Conservation (phyloP, 53 echinoderm and acorn worm species). For the Patiria pectinifera region DNA sequence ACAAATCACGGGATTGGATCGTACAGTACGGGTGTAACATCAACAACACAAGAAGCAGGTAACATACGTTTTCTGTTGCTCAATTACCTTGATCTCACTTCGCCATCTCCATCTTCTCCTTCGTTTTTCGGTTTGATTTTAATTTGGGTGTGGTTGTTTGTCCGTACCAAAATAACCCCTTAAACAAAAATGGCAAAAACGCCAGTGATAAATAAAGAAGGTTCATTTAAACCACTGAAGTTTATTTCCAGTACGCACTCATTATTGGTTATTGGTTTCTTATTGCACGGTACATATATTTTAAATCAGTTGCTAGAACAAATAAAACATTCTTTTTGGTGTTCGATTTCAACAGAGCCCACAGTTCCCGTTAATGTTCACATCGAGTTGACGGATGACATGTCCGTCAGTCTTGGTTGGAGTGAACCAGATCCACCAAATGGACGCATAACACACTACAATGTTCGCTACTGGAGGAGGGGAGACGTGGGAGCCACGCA, state of each 20-base stretch:
- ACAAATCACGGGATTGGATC: too few relatives aligned
- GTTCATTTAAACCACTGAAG: neutral
- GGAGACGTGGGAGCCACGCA: neutral
- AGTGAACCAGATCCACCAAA: neutral
- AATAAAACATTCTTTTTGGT: too few relatives aligned
- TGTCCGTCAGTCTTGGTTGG: neutral
- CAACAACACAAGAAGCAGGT: too few relatives aligned
- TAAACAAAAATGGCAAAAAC: neutral
- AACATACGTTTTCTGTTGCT: too few relatives aligned
- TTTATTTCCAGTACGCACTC: too few relatives aligned
- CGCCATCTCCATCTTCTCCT: neutral
- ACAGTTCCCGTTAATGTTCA: neutral
- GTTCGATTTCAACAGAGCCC: neutral
- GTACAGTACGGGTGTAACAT: too few relatives aligned
- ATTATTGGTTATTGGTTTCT: too few relatives aligned
- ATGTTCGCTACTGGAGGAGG: slow-evolving; percentile 10
- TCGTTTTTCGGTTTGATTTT: neutral
- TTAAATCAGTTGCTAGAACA: too few relatives aligned
- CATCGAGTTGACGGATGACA: neutral
- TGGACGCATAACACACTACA: neutral
- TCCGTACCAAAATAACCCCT: too few relatives aligned
- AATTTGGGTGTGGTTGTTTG: neutral
- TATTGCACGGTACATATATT: too few relatives aligned
- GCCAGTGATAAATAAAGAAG: neutral
- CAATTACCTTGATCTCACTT: too few relatives aligned